A percentile compares a stretch with the other conserved stretches of the same genome.
phyloP scores from a whole-genome alignment of 2,888 invertebrate species.

The Camptogramma bilineatum region DNA sequence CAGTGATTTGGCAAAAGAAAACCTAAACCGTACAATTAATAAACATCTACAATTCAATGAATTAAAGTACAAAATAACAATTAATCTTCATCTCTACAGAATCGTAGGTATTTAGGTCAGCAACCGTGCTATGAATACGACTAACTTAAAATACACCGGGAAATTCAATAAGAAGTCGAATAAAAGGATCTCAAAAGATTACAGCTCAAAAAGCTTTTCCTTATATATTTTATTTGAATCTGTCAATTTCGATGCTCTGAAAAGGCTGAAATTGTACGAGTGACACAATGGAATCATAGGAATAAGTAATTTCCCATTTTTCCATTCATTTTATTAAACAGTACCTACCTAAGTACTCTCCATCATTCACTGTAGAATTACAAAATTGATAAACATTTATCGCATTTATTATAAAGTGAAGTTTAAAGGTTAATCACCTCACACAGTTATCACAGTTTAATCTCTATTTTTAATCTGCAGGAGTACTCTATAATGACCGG shows the following conservation, averaged over 20 bases:
- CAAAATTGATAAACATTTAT: too few relatives aligned
- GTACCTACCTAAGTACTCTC: too few relatives aligned
- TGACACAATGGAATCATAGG: neutral
- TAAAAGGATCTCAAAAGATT: neutral
- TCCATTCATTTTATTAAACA: neutral
- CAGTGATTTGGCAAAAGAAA: neutral
- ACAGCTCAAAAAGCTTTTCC: neutral
- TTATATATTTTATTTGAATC: neutral
- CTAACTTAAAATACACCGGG: constrained; percentile 1
- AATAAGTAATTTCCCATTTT: neutral
- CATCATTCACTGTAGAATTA: too few relatives aligned
- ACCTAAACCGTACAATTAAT: neutral
- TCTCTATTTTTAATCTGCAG: too few relatives aligned
- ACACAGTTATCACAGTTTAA: too few relatives aligned
- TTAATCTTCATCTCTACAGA: constrained; percentile 6
- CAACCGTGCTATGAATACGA: neutral
- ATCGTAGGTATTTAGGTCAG: constrained; percentile 13
- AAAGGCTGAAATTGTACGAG: neutral
- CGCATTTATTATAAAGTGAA: too few relatives aligned
- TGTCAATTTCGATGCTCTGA: neutral
- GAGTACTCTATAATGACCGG: too few relatives aligned
- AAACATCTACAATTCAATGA: constrained; percentile 3
- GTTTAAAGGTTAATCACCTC: too few relatives aligned
- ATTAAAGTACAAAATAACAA: constrained; percentile 2
- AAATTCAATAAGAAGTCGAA: constrained; percentile 4